These are phyloP conservation scores for Globodera ellingtonae DNA, from an alignment of 1,140 invertebrate species.

Conservation along the genomic window DNA sequence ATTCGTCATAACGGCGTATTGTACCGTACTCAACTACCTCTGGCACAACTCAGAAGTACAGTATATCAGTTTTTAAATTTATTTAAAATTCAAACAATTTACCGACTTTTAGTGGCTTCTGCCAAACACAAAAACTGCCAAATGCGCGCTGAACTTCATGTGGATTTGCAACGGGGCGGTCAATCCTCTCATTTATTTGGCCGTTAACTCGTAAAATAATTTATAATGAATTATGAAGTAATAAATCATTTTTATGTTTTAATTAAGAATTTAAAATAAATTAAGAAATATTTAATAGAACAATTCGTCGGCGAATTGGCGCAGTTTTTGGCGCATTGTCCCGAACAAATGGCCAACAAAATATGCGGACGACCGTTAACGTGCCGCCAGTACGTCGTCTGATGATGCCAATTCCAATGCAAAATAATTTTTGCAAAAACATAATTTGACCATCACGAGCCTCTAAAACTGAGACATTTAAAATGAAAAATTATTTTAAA, in stretches of 20 bases:
- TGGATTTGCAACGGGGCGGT: conserved; percentile 56
- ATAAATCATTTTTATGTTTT: no score
- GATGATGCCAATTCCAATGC: background rate
- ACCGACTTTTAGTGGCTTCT: conserved; percentile 42
- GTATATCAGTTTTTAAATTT: background rate
- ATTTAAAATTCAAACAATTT: background rate
- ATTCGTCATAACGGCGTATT: conserved; percentile 50
- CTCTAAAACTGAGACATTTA: no score
- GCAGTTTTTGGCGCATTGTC: background rate
- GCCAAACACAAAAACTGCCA: conserved; percentile 45
- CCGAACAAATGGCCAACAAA: background rate
- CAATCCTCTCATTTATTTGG: conserved; percentile 55
- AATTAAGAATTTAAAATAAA: no score
- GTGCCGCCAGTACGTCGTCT: background rate
- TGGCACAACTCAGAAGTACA: conserved; percentile 53
- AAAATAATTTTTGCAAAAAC: background rate
- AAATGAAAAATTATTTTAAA: no score
- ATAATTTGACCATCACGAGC: background rate
- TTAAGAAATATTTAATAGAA: background rate
- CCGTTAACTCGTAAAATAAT: conserved; percentile 45
- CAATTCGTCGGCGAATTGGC: background rate
- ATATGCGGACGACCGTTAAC: background rate
- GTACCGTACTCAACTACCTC: conserved; percentile 51
- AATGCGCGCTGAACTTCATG: conserved; percentile 53
- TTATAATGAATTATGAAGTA: no score